Evolutionary conservation across 2,797 vertebrate genomes (phyloP), one percentile per base, ranked within the genome.

Genomic region (Odontamblyopus rebecca): DNA sequence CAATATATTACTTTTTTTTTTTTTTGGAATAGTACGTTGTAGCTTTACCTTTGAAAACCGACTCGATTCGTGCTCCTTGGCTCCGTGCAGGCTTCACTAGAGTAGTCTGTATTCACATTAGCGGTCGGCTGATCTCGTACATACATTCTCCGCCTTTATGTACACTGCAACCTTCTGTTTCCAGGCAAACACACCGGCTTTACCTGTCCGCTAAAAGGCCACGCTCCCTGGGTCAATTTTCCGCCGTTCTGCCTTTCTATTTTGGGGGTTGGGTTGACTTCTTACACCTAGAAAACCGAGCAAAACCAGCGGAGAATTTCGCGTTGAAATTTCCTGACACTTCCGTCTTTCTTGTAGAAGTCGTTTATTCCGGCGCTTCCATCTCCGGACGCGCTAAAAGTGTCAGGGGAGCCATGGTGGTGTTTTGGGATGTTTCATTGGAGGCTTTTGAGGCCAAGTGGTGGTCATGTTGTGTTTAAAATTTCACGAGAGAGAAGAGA

Each of bases 391-490:
- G 16, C 50, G 23, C 18, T 0, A 5, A 72, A 73, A 8, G n/a
- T 61, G 41, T 82, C 68, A 63, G 70, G 16, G 75, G 61, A 77
- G 32, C 4, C 6, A 2, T 53, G 61, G 41, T 35, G 48, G 60
- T 69, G 56, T 67, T 78, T 71, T 70, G 67, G 68, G 23, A 66
- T 63, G 0, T 29, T 50, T 54, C 35, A 18, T 54, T 19, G 35
- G 67, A 68, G 57, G 64, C 65, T 81, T 87, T 82, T 65, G 62
- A 82, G 87, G 80, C 70, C 79, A 90, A 89, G 84, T 62, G 75
- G 68, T 71, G 84, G 73, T 82, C 69, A 79, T 86, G 80, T 88
- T 84, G 60, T 62, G 54, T 73, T 91, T 32, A 90, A 91, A 89
- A 86, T 88, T 91, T 88, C 65, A 90, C 62, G 15, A 41, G 48